Percentiles rank a stretch among this genome's conserved stretches.
phyloP scores from a whole-genome alignment of 2,113 vertebrate genomes.

The Plestiodon gilberti region DNA sequence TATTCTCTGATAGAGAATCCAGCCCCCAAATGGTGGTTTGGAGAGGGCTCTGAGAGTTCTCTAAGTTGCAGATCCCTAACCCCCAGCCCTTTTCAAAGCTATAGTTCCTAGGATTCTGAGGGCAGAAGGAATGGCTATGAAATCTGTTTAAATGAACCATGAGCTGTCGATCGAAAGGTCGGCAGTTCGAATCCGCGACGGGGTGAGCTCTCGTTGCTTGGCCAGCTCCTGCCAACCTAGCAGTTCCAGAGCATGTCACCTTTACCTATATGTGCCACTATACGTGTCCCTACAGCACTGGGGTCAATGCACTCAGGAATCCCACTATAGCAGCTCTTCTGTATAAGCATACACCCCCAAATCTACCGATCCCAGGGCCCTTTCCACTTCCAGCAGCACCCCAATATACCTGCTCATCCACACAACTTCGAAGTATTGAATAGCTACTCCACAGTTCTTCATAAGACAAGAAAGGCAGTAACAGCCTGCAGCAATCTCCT shows the following conservation, averaged over 20 bases:
- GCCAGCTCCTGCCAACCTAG: too few relatives aligned
- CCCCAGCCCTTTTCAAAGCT: neutral
- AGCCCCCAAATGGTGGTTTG: neutral
- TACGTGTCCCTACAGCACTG: too few relatives aligned
- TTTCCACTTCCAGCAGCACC: neutral
- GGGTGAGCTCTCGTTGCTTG: too few relatives aligned
- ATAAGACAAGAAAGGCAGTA: neutral
- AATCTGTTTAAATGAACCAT: neutral
- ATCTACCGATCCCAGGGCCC: neutral
- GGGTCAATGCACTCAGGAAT: neutral
- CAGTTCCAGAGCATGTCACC: too few relatives aligned
- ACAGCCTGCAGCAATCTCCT: constrained; percentile 7
- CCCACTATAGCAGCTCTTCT: neutral
- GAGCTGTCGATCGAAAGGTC: too few relatives aligned
- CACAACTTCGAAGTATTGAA: neutral
- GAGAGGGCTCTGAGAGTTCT: neutral
- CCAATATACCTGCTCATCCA: too few relatives aligned
- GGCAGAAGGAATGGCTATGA: neutral
- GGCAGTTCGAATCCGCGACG: too few relatives aligned
- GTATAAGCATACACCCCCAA: neutral
- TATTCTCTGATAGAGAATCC: too few relatives aligned
- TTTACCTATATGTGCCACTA: too few relatives aligned
- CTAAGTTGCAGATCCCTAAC: neutral
- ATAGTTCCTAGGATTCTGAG: neutral
- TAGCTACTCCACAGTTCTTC: constrained; percentile 35